phyloP scores from a whole-genome alignment of 1,140 invertebrate species.

The Drosophila jambulina region DNA sequence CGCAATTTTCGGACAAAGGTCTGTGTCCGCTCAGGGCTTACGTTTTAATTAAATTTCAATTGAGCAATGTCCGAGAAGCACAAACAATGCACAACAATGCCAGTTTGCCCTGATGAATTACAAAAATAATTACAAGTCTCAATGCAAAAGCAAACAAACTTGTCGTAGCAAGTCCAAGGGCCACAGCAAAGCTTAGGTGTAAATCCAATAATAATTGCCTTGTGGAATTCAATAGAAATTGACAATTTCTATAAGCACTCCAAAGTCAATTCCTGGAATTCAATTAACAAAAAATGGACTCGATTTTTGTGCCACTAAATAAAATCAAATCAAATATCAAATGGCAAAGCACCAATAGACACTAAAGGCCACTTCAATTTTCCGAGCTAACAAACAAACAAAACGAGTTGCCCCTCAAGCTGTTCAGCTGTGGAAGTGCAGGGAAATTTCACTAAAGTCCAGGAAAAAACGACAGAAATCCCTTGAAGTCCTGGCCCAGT shows the following conservation, averaged over 20 bases:
- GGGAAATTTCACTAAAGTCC: conserved; percentile 33
- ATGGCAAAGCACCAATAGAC: conserved; percentile 9
- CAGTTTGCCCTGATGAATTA: conserved; percentile 27
- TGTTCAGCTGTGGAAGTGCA: conserved; percentile 20
- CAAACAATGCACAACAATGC: conserved; percentile 12
- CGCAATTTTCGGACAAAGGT: conserved; percentile 27
- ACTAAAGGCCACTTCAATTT: conserved; percentile 31
- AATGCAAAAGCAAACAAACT: conserved; percentile 19
- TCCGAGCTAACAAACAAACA: conserved; percentile 24
- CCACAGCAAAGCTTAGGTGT: conserved; percentile 31
- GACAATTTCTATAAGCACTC: conserved; percentile 29
- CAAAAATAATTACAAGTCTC: conserved; percentile 45
- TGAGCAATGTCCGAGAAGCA: conserved; percentile 41
- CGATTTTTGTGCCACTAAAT: conserved; percentile 9
- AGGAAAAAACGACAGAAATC: conserved; percentile 23
- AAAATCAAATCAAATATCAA: conserved; percentile 21
- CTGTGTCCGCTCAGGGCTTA: conserved; percentile 36
- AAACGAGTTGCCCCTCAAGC: conserved; percentile 3
- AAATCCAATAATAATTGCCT: conserved; percentile 68
- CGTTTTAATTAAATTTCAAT: conserved; percentile 59
- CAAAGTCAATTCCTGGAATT: conserved; percentile 40
- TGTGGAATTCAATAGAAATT: conserved; percentile 22
- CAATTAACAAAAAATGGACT: conserved; percentile 35
- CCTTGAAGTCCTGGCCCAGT: conserved; percentile 16
- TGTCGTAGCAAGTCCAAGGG: conserved; percentile 7